Base-by-base conservation (phyloP, 2,888 invertebrate species). In the Argyra leucocephala region DNA sequence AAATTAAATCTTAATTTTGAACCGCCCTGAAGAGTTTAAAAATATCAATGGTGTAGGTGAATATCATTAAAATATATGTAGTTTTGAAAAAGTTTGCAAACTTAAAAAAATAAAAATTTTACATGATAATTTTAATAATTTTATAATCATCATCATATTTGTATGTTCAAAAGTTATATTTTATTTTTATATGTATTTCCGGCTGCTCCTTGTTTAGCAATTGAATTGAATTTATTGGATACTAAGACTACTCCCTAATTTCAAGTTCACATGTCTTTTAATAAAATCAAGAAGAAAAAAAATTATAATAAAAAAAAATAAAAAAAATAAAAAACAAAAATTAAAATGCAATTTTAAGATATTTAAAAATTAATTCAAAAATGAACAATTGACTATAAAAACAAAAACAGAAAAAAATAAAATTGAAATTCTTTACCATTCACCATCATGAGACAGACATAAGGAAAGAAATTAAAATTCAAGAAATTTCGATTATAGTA, bases 381-480 rank as follows among this genome's bases (percentile, higher is more conserved):
- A 48, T 48, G 15, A 48, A 48, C 48, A 48, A 48, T 48, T 12
- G 48, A 48, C 48, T 48, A 48, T 18, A 18, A 48, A 48, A 15
- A 12, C 48, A 48, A 48, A 48, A 18, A 48, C 7, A 18, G 5
- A 48, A n/a, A 48, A 18, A 48, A 18, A 9, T 15, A 48, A 48
- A 48, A 18, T 48, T 48, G n/a, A 48, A 48, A 48, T 48, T 48
- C 48, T 48, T 48, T 48, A 48, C 48, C 48, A 48, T 48, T 48
- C 48, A 12, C 48, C 48, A 48, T 48, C 48, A 48, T 15, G 4
- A 15, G 48, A 48, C 48, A 48, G 15, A 48, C 12, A 48, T 48
- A 15, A 48, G 18, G 48, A 31, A 48, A 48, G 15, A 48, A 18
- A 48, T 48, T 48, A 48, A 48, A 48, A 48, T 48, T 48, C 48